These are phyloP conservation scores for Caloenas nicobarica DNA, from an alignment of 2,113 vertebrate genomes.

Conservation along the genomic window DNA sequence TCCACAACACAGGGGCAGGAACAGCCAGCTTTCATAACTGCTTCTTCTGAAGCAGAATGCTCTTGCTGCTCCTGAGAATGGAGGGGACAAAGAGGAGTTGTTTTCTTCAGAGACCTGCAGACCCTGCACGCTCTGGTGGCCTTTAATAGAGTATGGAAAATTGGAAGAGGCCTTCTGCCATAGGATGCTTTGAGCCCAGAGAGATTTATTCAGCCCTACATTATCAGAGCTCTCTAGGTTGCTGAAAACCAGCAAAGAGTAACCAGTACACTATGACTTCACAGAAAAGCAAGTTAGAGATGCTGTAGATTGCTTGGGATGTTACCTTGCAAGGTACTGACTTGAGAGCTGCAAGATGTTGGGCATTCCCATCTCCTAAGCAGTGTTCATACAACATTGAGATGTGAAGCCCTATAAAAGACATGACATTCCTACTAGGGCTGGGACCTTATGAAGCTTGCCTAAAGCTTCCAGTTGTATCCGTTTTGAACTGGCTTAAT, in stretches of 20 bases:
- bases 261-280: not conserved
- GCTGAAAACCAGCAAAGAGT: not conserved
- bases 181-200: not conserved
- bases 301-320: not conserved
- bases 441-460: not conserved
- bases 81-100: not conserved
- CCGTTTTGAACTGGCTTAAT: not conserved
- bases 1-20: not conserved
- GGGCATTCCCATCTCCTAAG: rapidly evolving
- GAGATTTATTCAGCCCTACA: not conserved
- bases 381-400: not conserved
- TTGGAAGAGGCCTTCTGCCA: not conserved
- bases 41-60: not conserved
- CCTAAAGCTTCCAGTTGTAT: not conserved
- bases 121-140: not conserved
- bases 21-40: not conserved
- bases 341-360: not conserved
- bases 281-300: rapidly evolving
- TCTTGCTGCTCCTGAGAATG: not conserved
- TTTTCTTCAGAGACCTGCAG: not conserved
- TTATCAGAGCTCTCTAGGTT: not conserved
- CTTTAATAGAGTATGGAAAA: not conserved
- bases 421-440: not conserved
- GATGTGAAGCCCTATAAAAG: not conserved
- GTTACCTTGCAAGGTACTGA: not conserved